These are phyloP conservation scores for Alloplasta piceator DNA, from an alignment of 2,888 invertebrate genomes.

Conservation along the genomic window DNA sequence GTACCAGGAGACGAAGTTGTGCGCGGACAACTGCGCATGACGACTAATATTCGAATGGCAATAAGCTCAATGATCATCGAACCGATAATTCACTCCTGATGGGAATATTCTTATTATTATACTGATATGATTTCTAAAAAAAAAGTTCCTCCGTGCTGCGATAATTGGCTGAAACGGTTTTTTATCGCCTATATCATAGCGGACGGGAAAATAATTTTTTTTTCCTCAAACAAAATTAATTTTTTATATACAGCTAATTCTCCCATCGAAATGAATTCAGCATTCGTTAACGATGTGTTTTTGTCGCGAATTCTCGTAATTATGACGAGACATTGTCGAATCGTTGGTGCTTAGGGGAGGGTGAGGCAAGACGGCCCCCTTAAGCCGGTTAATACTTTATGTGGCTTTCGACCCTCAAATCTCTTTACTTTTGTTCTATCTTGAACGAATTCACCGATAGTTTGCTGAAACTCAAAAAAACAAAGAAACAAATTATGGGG, in stretches of 20 bases:
- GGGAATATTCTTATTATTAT: slow-evolving; percentile 9
- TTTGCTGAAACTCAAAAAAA: no score
- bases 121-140: slow-evolving; percentile 1
- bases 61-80: slow-evolving; percentile 18
- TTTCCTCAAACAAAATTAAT: neutral
- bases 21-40: neutral
- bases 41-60: slow-evolving; percentile 2
- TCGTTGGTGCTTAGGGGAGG: no score
- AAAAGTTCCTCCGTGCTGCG: neutral
- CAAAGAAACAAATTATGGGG: no score
- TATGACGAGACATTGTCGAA: neutral
- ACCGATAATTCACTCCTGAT: slow-evolving; percentile 22
- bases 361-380: no score
- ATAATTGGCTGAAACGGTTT: slow-evolving; percentile 18
- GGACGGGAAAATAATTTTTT: neutral
- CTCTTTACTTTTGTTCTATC: no score
- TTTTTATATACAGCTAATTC: neutral
- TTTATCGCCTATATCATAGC: neutral
- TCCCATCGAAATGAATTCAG: neutral
- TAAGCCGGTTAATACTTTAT: no score
- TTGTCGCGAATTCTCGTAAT: slow-evolving; percentile 5
- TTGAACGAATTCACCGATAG: no score
- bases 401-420: no score
- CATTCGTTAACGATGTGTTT: neutral
- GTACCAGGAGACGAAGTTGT: neutral